phyloP scores from a whole-genome alignment of 2,797 vertebrate genomes.

The Sitta carolinensis region DNA sequence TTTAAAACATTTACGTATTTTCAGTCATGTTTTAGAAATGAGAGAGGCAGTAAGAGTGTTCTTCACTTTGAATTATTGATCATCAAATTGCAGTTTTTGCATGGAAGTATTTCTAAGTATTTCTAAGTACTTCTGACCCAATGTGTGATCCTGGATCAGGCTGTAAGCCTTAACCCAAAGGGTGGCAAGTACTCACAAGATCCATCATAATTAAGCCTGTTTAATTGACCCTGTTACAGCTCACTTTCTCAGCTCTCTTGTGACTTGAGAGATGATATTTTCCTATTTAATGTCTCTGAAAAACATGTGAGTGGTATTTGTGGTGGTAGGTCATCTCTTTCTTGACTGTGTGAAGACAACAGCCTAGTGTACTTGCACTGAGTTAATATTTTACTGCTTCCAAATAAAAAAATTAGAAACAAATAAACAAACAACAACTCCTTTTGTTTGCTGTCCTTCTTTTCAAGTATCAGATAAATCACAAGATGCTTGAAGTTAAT shows the following conservation, averaged over 20 bases:
- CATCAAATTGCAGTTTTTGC: neutral
- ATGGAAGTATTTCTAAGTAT: neutral
- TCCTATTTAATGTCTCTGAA: constrained; percentile 37
- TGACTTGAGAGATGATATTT: constrained; percentile 59
- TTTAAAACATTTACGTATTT: neutral
- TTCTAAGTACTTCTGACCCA: neutral
- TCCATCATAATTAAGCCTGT: constrained; percentile 9
- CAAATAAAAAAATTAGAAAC: neutral
- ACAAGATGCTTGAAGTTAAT: constrained; percentile 51
- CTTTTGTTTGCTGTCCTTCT: constrained; percentile 57
- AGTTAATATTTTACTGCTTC: constrained; percentile 30
- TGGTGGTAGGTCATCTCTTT: constrained; percentile 43
- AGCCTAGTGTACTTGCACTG: constrained; percentile 47
- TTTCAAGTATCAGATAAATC: constrained; percentile 27
- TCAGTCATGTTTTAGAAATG: neutral
- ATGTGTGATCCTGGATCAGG: neutral
- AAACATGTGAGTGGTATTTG: constrained; percentile 63
- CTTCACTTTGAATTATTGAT: constrained; percentile 17
- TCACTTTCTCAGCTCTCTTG: constrained; percentile 49
- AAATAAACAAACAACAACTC: constrained; percentile 62
- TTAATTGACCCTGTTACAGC: constrained; percentile 42
- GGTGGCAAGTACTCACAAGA: constrained; percentile 10
- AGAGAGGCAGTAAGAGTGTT: neutral
- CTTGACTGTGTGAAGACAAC: constrained; percentile 68
- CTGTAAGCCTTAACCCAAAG: constrained; percentile 15